Evolutionary conservation across 2,888 invertebrate genomes (phyloP).

Genomic region (Tiliacea aurago): DNA sequence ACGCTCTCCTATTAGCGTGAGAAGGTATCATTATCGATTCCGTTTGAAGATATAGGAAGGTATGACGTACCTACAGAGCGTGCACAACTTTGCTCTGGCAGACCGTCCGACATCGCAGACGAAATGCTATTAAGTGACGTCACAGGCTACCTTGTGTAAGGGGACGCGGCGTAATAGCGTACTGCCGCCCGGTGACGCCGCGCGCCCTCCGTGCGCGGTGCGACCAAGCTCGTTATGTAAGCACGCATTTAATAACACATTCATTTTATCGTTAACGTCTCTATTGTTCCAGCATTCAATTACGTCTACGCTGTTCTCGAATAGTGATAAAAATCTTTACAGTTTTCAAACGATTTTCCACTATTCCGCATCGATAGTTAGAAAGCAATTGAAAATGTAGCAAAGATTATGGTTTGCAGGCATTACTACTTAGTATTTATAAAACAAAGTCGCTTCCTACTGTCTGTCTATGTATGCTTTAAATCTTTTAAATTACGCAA

Average conservation of each 20-base stretch:
- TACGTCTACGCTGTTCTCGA: constrained; percentile 12
- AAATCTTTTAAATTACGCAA: too few relatives aligned
- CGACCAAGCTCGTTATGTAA: constrained; percentile 72
- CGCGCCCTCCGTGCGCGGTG: constrained; percentile 14
- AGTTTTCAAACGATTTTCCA: not conserved
- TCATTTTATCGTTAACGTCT: constrained; percentile 66
- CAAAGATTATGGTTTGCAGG: not conserved
- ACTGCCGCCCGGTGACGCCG: constrained; percentile 52
- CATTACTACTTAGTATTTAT: too few relatives aligned
- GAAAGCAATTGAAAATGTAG: not conserved
- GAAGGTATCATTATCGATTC: constrained; percentile 53
- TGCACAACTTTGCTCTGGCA: constrained; percentile 70
- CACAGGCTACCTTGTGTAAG: constrained; percentile 82
- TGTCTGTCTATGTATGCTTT: too few relatives aligned
- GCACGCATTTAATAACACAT: constrained; percentile 76
- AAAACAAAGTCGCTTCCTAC: too few relatives aligned
- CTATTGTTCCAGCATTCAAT: constrained; percentile 59
- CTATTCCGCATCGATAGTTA: not conserved
- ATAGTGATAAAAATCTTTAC: not conserved
- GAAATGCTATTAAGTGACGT: constrained; percentile 84
- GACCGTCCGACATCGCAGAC: constrained; percentile 84
- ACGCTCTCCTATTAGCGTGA: constrained; percentile 24
- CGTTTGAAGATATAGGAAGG: constrained; percentile 42
- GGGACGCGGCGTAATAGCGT: constrained; percentile 74
- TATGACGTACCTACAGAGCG: constrained; percentile 35